phyloP scores from a whole-genome alignment of 2,888 invertebrate species.

The Chrysolina americana region DNA sequence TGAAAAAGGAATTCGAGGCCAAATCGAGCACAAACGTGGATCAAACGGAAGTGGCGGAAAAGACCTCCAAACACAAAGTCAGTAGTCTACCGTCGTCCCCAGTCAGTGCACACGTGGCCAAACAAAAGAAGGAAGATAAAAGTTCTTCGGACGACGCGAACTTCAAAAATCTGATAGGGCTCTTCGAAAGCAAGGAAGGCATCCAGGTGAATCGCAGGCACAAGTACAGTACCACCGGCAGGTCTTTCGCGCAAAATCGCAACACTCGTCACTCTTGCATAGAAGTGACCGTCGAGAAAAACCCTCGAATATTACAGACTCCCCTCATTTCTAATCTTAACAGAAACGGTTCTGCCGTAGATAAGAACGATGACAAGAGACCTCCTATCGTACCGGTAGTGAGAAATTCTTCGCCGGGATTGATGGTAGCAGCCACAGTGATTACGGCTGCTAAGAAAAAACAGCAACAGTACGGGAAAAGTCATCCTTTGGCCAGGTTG shows the following conservation, averaged over 20 bases:
- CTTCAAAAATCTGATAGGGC: conserved; percentile 82
- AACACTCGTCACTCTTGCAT: conserved; percentile 64
- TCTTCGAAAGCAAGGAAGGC: conserved; percentile 75
- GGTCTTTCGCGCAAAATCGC: conserved; percentile 45
- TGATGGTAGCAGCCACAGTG: conserved; percentile 78
- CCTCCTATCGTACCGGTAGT: conserved; percentile 70
- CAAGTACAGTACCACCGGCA: conserved; percentile 49
- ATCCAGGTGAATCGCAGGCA: conserved; percentile 58
- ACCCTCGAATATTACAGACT: conserved; percentile 55
- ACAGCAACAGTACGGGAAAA: conserved; percentile 92
- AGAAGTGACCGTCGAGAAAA: conserved; percentile 60
- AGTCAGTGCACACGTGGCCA: conserved; percentile 73
- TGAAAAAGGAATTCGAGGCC: conserved; percentile 92
- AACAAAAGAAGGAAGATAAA: conserved; percentile 55
- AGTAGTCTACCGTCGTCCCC: conserved; percentile 77
- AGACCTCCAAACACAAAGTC: conserved; percentile 62
- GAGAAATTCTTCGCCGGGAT: conserved; percentile 66
- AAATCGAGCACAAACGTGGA: conserved; percentile 70
- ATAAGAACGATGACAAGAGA: conserved; percentile 61
- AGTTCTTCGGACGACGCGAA: conserved; percentile 75
- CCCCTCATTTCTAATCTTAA: conserved; percentile 61
- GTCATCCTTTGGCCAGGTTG: conserved; percentile 91
- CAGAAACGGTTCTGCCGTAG: conserved; percentile 51
- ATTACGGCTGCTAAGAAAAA: conserved; percentile 81
- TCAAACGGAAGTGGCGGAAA: conserved; percentile 49